Evolutionary conservation across 1,140 invertebrate species (phyloP).

Genomic region (Drosophila pseudoananassae): DNA sequence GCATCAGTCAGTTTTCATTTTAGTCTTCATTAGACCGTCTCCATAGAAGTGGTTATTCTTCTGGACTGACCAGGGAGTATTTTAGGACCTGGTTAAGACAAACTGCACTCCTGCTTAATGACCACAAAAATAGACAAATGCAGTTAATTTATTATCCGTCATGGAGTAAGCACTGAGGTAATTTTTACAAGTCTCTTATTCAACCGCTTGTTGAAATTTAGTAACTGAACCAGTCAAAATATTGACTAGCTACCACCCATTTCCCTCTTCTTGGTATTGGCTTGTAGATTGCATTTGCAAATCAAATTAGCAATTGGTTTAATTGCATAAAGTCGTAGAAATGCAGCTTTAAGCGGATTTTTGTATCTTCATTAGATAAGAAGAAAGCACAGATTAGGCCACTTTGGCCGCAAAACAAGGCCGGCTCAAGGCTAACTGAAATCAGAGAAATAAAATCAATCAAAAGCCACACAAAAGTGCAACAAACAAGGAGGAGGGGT

Average conservation of each 20-base stretch:
- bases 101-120: constrained; percentile 62
- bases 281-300: neutral
- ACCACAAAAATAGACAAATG: constrained; percentile 69
- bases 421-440: constrained; percentile 71
- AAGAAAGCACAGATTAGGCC: constrained; percentile 3
- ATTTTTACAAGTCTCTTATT: neutral
- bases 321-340: neutral
- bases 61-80: constrained; percentile 10
- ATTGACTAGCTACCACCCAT: neutral
- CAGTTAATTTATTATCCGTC: constrained; percentile 63
- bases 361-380: neutral
- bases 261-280: neutral
- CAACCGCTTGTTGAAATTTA: neutral
- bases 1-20: constrained; percentile 23
- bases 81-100: constrained; percentile 24
- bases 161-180: constrained; percentile 6
- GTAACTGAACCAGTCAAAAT: neutral
- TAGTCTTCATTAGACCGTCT: constrained; percentile 68
- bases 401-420: constrained; percentile 32
- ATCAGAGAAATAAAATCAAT: constrained; percentile 73
- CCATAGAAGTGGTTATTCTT: constrained; percentile 18
- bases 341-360: neutral
- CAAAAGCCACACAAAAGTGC: constrained; percentile 18
- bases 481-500: constrained; percentile 11
- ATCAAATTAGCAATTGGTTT: constrained; percentile 1